phyloP scores from a whole-genome alignment of 2,888 invertebrate genomes.

The Dryobota labecula region DNA sequence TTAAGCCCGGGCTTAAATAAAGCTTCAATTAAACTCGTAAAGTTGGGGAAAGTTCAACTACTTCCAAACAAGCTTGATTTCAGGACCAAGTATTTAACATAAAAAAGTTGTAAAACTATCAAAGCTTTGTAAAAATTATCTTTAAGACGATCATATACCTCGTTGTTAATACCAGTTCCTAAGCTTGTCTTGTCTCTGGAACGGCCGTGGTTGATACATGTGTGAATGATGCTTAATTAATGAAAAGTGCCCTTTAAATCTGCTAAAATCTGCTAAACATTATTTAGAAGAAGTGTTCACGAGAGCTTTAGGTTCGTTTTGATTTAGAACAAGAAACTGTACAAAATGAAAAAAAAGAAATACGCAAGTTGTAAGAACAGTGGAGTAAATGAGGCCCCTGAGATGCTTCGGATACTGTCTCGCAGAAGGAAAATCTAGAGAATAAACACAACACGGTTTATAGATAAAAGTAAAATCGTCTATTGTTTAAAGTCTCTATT shows the following conservation, averaged over 20 bases:
- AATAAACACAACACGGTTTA: constrained; percentile 9
- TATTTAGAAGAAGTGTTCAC: neutral
- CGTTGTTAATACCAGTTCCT: neutral
- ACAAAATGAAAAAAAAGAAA: constrained; percentile 2
- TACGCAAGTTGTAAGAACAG: constrained; percentile 20
- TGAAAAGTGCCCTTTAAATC: neutral
- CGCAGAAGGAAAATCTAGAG: constrained; percentile 23
- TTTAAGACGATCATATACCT: neutral
- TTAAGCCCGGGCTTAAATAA: constrained; percentile 37
- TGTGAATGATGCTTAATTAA: neutral
- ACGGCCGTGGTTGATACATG: neutral
- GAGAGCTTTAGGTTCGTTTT: neutral
- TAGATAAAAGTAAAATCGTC: constrained; percentile 4
- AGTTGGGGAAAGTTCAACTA: constrained; percentile 7
- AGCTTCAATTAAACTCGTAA: constrained; percentile 37
- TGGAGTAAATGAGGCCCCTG: constrained; percentile 24
- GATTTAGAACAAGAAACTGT: constrained; percentile 3
- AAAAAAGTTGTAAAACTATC: constrained; percentile 28
- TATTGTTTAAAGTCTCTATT: constrained; percentile 15
- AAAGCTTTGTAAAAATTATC: constrained; percentile 18
- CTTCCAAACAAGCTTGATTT: constrained; percentile 21
- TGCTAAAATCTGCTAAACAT: neutral
- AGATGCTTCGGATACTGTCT: constrained; percentile 27
- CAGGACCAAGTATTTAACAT: constrained; percentile 7
- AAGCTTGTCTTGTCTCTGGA: neutral